Conservation (phyloP, 1,140 invertebrate species). For the Lanistes nyassanus region DNA sequence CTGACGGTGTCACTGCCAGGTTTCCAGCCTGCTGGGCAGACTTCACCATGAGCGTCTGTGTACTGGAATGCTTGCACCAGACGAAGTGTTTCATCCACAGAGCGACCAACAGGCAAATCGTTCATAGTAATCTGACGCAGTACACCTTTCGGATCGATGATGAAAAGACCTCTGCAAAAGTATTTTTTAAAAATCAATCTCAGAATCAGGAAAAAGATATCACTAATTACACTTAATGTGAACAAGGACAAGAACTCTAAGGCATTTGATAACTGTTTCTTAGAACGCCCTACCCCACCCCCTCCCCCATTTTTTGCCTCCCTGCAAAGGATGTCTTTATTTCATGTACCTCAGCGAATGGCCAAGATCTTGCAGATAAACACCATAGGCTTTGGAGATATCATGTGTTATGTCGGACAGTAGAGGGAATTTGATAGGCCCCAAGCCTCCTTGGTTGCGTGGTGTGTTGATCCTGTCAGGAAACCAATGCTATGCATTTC, state of each 20-base stretch:
- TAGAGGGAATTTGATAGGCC: slow-evolving; percentile 87
- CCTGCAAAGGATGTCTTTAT: background rate
- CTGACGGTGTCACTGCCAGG: slow-evolving; percentile 75
- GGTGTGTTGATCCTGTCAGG: slow-evolving; percentile 82
- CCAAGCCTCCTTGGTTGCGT: slow-evolving; percentile 88
- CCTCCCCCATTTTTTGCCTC: background rate
- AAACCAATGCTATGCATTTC: background rate
- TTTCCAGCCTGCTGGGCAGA: slow-evolving; percentile 72
- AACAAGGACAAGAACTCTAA: background rate
- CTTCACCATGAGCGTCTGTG: slow-evolving; percentile 90
- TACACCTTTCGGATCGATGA: slow-evolving; percentile 75
- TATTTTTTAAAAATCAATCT: background rate
- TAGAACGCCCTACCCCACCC: background rate
- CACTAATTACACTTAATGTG: background rate
- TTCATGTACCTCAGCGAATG: slow-evolving; percentile 61
- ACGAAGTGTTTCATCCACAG: slow-evolving; percentile 84
- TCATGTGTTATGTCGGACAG: slow-evolving; percentile 91
- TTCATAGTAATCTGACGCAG: slow-evolving; percentile 79
- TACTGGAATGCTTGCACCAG: slow-evolving; percentile 94
- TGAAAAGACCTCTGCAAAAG: slow-evolving; percentile 74
- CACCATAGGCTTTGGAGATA: slow-evolving; percentile 91
- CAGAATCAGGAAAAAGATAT: background rate
- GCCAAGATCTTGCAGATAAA: slow-evolving; percentile 64
- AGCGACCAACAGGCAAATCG: slow-evolving; percentile 72
- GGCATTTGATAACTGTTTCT: too few species aligned